Base-by-base conservation (phyloP, 2,113 vertebrate genomes). In the Mormyrus lacerda region DNA sequence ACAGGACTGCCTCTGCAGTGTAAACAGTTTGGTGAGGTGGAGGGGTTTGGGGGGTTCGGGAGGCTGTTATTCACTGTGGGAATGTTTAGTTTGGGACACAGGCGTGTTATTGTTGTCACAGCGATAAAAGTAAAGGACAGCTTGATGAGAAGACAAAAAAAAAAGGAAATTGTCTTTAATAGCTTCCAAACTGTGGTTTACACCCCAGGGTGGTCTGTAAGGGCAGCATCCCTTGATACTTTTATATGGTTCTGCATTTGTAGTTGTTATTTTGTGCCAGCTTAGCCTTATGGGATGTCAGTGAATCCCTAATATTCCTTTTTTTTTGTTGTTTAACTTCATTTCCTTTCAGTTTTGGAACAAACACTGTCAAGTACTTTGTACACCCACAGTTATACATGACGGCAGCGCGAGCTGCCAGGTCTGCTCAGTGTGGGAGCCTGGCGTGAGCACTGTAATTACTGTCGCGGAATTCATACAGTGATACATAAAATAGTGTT, bases 71-170 rank as follows among this genome's bases (percentile, higher is more conserved):
- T 95, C 94, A 94, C 95, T 97, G 97, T 98, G 97, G 97, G 97
- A 97, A 98, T 98, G 98, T 99, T 99, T 98, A 96, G 96, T 97
- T 97, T 97, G 97, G 96, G 97, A 96, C 95, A 95, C 96, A 97
- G 97, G 97, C 95, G 93, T 98, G 98, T 98, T 98, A 96, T 99
- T 98, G 98, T 97, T 98, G 97, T 97, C 86, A 92, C 91, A 87
- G 91, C 88, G 91, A 94, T 92, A 91, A 94, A 91, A 92, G 93
- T 91, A 90, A 92, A 90, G 90, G 85, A 27, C 87, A 92, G 92
- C 91, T 89, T 94, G 94, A 94, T 92, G 94, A 93, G 93, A 90
- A 91, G 94, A 94, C 91, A 73, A 95, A 93, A 89, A 86, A 87
- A 73, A 50, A 94, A 93, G 91, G 86, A 89, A 91, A 93, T 93